Evolutionary conservation across 2,888 invertebrate genomes (phyloP).

Genomic region (Sinotaia quadrata): DNA sequence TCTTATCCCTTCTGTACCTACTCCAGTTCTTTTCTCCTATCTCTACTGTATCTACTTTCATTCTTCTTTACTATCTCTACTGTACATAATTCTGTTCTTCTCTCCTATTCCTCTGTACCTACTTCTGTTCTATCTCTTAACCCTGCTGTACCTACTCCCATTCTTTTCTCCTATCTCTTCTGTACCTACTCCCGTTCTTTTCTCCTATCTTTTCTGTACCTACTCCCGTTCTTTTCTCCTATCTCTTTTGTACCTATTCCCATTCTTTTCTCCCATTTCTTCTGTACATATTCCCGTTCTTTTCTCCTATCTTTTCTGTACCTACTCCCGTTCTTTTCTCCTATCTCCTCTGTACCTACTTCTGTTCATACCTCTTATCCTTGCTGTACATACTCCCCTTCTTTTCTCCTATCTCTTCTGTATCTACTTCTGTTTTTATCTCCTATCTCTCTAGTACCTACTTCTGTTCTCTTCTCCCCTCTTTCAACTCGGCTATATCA

Average conservation of each 20-base stretch:
- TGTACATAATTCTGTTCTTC: neutral
- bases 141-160: neutral
- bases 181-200: neutral
- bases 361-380: neutral
- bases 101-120: neutral
- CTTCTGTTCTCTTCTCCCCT: neutral
- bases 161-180: neutral
- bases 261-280: neutral
- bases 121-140: neutral
- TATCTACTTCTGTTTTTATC: neutral
- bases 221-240: neutral
- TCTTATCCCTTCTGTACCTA: neutral
- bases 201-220: too few relatives aligned
- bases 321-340: too few relatives aligned
- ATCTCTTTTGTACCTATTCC: neutral
- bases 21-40: neutral
- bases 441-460: neutral
- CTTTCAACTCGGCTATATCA: neutral
- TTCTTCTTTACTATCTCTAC: neutral
- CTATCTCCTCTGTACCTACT: neutral
- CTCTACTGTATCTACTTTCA: neutral
- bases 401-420: neutral
- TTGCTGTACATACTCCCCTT: neutral
- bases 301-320: neutral
- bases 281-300: too few relatives aligned